Evolutionary conservation across 2,888 invertebrate species (phyloP).

Genomic region (Spialia ferax): DNA sequence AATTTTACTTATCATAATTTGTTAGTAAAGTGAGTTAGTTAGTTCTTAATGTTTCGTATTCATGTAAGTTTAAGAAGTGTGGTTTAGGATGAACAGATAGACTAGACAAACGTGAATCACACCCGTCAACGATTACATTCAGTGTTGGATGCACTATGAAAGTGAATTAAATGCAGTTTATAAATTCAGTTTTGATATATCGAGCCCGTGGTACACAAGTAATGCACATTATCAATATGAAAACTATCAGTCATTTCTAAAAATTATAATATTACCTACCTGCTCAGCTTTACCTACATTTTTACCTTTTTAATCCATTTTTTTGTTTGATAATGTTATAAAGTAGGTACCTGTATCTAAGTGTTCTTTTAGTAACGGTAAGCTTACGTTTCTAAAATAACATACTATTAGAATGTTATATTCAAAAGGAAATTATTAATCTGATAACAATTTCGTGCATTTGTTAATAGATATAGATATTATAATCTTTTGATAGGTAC

Average conservation of each 20-base stretch:
- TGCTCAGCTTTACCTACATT: too few relatives aligned
- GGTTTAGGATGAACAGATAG: slow-evolving; percentile 84
- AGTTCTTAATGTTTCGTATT: slow-evolving; percentile 67
- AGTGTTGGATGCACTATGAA: slow-evolving; percentile 66
- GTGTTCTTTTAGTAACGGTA: too few relatives aligned
- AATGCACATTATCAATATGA: slow-evolving; percentile 56
- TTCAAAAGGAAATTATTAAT: too few relatives aligned
- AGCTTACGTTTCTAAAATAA: too few relatives aligned
- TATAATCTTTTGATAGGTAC: too few relatives aligned
- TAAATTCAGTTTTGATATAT: slow-evolving; percentile 40
- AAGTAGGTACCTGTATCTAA: too few relatives aligned
- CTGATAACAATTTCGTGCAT: too few relatives aligned
- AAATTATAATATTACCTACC: background rate
- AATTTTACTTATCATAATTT: background rate
- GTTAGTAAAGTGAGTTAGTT: slow-evolving; percentile 81
- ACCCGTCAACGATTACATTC: slow-evolving; percentile 66
- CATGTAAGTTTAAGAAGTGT: slow-evolving; percentile 79
- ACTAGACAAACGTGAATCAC: slow-evolving; percentile 74
- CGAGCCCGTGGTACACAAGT: slow-evolving; percentile 58
- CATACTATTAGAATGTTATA: too few relatives aligned
- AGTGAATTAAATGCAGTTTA: slow-evolving; percentile 42
- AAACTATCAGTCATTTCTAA: background rate
- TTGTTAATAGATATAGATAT: too few relatives aligned
- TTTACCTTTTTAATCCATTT: too few relatives aligned
- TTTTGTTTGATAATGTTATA: too few relatives aligned